These are phyloP conservation scores for Tragelaphus scriptus DNA, from an alignment of 2,113 vertebrate genomes.

Conservation along the genomic window DNA sequence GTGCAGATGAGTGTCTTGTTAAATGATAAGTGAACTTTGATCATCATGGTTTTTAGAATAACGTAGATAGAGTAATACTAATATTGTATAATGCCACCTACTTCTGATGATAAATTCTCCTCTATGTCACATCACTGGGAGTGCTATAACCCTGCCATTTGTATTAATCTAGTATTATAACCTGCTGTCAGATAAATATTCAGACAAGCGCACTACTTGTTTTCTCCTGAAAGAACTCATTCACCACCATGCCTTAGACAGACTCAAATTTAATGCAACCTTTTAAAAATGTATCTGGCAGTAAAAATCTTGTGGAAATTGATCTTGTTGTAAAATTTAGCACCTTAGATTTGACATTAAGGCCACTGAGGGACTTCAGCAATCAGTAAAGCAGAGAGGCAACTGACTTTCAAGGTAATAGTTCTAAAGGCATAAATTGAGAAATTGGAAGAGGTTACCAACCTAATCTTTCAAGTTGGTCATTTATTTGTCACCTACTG, in stretches of 20 bases:
- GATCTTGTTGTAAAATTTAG: constrained; percentile 68
- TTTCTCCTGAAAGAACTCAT: constrained; percentile 60
- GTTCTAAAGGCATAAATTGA: constrained; percentile 32
- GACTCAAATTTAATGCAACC: constrained; percentile 53
- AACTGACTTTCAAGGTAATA: constrained; percentile 66
- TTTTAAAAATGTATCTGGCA: constrained; percentile 64
- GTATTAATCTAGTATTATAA: constrained; percentile 57
- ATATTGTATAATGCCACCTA: constrained; percentile 57
- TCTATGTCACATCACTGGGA: constrained; percentile 41
- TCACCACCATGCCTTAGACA: constrained; percentile 45
- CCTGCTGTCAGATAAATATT: constrained; percentile 50
- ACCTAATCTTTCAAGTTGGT: constrained; percentile 43
- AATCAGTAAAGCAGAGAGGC: constrained; percentile 56
- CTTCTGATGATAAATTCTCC: constrained; percentile 57
- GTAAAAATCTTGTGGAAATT: constrained; percentile 70
- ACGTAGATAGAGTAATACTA: constrained; percentile 55
- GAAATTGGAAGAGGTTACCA: constrained; percentile 29
- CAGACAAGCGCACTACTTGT: neutral
- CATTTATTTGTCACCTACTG: constrained; percentile 61
- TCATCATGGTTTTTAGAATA: constrained; percentile 54
- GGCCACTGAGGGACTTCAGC: constrained; percentile 42
- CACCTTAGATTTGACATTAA: constrained; percentile 68
- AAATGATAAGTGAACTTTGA: constrained; percentile 63
- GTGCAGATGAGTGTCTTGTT: constrained; percentile 31
- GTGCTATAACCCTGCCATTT: neutral